Evolutionary conservation across 2,113 vertebrate species (phyloP).

Genomic region (Lepus americanus): DNA sequence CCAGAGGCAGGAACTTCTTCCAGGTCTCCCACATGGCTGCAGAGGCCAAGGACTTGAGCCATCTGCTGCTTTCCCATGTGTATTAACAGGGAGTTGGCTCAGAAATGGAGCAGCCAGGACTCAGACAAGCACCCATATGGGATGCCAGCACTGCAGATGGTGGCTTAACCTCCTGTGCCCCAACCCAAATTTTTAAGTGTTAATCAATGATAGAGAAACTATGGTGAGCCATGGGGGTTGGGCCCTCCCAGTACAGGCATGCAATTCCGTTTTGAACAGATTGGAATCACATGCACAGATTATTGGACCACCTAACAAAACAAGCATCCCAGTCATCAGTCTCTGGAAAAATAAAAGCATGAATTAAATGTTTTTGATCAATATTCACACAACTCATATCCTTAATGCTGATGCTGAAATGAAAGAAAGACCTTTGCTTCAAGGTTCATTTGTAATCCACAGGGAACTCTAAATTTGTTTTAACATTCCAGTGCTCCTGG

Average conservation of each 20-base stretch:
- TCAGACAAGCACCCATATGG: no score
- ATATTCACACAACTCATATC: slow-evolving; percentile 72
- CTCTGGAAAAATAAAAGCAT: slow-evolving; percentile 74
- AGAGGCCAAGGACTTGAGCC: no score
- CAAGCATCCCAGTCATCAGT: slow-evolving; percentile 37
- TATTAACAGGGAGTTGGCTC: no score
- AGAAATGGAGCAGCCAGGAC: no score
- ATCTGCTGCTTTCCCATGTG: no score
- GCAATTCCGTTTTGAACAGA: slow-evolving; percentile 51
- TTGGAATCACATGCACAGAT: slow-evolving; percentile 45
- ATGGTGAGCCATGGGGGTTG: not conserved
- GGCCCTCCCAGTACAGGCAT: not conserved
- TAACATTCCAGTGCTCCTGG: slow-evolving; percentile 63
- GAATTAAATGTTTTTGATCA: slow-evolving; percentile 78
- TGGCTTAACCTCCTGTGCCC: no score
- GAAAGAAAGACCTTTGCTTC: slow-evolving; percentile 72
- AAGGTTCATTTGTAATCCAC: slow-evolving; percentile 68
- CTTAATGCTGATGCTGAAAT: slow-evolving; percentile 72
- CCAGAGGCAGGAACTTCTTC: no score
- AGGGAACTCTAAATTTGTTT: slow-evolving; percentile 74
- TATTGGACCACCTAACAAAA: slow-evolving; percentile 64
- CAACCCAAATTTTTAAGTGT: slow-evolving; percentile 50
- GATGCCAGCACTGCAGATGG: no score
- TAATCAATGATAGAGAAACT: slow-evolving; percentile 30
- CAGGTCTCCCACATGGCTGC: no score